Evolutionary conservation across 2,113 vertebrate species (phyloP).

Genomic region (Chaetura pelagica): DNA sequence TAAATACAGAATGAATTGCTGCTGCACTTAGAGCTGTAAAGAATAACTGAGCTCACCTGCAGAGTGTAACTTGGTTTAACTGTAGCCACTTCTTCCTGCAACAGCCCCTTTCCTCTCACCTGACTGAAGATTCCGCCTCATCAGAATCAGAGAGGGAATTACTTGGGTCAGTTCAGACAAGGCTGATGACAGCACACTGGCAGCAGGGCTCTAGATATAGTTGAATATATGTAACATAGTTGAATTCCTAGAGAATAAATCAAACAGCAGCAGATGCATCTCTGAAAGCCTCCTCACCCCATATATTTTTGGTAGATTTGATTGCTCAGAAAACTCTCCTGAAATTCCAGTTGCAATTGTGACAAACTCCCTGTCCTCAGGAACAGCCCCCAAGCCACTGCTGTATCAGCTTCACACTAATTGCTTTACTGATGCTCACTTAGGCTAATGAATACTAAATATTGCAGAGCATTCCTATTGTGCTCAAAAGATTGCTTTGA

Average conservation of each 20-base stretch:
- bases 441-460: conserved; percentile 2
- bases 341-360: not conserved
- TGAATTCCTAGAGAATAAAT: not conserved
- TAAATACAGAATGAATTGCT: not conserved
- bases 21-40: not conserved
- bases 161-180: conserved; percentile 13
- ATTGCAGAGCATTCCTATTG: not conserved
- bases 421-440: conserved; percentile 17
- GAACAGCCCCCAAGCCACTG: not conserved
- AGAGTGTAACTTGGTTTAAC: not conserved
- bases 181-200: not conserved
- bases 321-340: not conserved
- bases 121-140: not conserved
- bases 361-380: not conserved
- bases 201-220: not conserved
- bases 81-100: not conserved
- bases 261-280: not conserved
- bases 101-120: not conserved
- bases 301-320: accelerated
- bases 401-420: not conserved
- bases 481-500: not conserved
- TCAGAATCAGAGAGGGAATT: not conserved
- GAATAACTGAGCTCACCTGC: conserved; percentile 3
- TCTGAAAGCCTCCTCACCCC: not conserved
- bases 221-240: too few species aligned